Conservation (phyloP, 2,797 vertebrate species). For the Callimico goeldii region DNA sequence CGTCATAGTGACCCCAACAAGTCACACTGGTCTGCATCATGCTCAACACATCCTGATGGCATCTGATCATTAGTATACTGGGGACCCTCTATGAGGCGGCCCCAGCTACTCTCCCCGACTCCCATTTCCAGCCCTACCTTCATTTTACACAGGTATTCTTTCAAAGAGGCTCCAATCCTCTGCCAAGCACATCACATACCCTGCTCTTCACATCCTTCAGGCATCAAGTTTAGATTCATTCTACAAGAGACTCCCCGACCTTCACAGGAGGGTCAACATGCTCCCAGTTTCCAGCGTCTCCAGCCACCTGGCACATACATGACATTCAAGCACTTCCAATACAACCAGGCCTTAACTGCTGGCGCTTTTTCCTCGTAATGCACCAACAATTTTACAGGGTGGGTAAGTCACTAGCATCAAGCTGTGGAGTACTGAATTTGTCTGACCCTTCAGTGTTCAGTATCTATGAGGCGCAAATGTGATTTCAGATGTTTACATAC, state of each 20-base stretch:
- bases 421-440: background rate
- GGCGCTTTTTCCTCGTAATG: background rate
- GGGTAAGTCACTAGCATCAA: background rate
- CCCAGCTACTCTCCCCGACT: background rate
- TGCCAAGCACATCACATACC: background rate
- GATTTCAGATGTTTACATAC: background rate
- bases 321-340: background rate
- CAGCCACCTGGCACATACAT: too few species aligned
- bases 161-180: background rate
- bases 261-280: background rate
- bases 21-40: background rate
- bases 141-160: background rate
- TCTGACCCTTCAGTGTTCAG: accelerated
- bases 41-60: background rate
- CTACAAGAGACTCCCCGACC: too few species aligned
- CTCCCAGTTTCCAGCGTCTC: too few species aligned
- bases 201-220: background rate
- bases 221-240: background rate
- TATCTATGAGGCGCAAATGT: accelerated
- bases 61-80: background rate
- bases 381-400: background rate
- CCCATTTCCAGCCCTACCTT: background rate
- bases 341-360: too few species aligned
- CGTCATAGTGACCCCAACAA: background rate
- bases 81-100: background rate